A percentile compares a stretch with the other conserved stretches of the same genome.
These are phyloP conservation scores for Hydrolagus affinis DNA, from an alignment of 2,113 vertebrate species.

Conservation along the genomic window DNA sequence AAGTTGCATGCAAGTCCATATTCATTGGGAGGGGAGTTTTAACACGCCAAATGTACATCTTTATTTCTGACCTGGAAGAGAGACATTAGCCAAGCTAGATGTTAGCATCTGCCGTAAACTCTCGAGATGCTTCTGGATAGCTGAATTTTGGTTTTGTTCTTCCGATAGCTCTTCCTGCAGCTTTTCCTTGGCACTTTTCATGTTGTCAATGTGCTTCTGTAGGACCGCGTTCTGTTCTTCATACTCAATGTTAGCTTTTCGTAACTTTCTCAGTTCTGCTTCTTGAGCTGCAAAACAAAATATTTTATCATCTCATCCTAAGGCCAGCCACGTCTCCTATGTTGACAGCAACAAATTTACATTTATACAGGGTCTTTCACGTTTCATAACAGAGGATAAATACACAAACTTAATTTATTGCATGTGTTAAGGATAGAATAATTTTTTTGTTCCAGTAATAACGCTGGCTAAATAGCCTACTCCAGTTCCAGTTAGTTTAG, in stretches of 20 bases:
- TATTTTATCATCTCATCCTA: neutral
- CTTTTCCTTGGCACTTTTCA: conserved; percentile 26
- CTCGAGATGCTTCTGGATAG: conserved; percentile 19
- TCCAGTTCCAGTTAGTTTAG: too few relatives aligned
- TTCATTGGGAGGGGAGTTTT: neutral
- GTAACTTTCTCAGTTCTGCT: conserved; percentile 28
- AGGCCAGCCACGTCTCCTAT: too few relatives aligned
- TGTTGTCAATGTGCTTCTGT: conserved; percentile 29
- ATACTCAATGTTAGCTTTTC: conserved; percentile 22
- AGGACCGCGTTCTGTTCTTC: conserved; percentile 27
- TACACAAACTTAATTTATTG: too few relatives aligned
- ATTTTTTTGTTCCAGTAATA: too few relatives aligned
- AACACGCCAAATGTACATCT: neutral
- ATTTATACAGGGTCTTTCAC: too few relatives aligned
- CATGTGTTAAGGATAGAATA: too few relatives aligned
- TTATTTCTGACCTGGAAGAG: conserved; percentile 11
- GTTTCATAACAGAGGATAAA: too few relatives aligned
- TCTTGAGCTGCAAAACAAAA: conserved; percentile 22
- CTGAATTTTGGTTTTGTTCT: conserved; percentile 20
- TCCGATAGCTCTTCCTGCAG: conserved; percentile 21
- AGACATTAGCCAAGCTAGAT: neutral
- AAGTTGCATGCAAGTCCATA: neutral
- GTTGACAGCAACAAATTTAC: too few relatives aligned
- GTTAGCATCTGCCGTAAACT: conserved; percentile 23
- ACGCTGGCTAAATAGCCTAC: too few relatives aligned